Evolutionary conservation across 2,113 vertebrate genomes (phyloP).

Genomic region (Eptesicus fuscus): DNA sequence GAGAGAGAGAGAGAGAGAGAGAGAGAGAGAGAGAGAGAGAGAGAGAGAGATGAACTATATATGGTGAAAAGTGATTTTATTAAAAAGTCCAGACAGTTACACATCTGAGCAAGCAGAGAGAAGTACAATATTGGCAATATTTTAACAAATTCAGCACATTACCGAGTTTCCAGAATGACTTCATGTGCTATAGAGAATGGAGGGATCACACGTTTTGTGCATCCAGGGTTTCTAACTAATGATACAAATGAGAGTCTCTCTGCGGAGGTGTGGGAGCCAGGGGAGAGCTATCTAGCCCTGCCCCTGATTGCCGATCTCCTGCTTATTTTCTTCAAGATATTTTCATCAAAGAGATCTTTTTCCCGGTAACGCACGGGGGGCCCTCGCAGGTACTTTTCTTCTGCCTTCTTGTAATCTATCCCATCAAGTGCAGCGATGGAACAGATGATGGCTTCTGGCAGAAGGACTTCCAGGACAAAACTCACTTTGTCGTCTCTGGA

Average conservation of each 20-base stretch:
- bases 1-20: no score
- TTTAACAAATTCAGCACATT: background rate
- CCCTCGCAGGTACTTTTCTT: background rate
- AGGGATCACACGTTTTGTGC: background rate
- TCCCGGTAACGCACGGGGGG: background rate
- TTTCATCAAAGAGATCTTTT: background rate
- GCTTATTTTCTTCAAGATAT: background rate
- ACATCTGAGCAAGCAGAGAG: background rate
- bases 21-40: no score
- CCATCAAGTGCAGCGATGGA: conserved; percentile 89
- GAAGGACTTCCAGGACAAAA: conserved; percentile 89
- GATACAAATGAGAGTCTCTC: background rate
- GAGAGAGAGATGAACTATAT: background rate
- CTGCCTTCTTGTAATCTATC: conserved; percentile 77
- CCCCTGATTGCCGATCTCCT: background rate
- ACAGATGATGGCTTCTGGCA: conserved; percentile 93
- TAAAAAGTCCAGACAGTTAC: background rate
- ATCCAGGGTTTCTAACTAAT: background rate
- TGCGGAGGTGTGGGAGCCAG: no score
- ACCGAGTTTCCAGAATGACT: background rate
- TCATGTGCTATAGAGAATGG: background rate
- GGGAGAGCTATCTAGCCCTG: background rate
- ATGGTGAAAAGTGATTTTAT: background rate
- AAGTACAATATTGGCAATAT: background rate
- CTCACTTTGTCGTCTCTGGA: conserved; percentile 75